Percentiles rank a stretch among this genome's conserved stretches.
These are phyloP conservation scores for Zingel zingel DNA, from an alignment of 2,113 vertebrate genomes.

Conservation along the genomic window DNA sequence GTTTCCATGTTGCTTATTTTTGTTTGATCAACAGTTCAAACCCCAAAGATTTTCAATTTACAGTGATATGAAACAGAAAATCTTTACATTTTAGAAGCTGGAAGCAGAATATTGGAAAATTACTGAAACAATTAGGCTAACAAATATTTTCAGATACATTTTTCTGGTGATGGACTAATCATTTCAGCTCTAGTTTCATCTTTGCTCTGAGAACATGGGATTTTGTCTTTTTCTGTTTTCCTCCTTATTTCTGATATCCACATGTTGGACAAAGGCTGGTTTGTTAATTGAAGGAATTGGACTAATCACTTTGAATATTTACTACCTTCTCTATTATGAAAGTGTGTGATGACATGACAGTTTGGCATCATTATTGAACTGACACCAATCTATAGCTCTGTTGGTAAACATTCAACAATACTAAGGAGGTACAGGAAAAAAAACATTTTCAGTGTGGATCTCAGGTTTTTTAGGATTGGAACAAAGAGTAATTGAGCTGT, in stretches of 20 bases:
- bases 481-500: not conserved
- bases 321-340: not conserved
- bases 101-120: not conserved
- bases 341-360: not conserved
- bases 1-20: not conserved
- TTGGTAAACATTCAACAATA: not conserved
- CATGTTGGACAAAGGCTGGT: slow-evolving; percentile 1
- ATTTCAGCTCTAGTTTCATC: not conserved
- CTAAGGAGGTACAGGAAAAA: not conserved
- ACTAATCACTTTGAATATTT: not conserved
- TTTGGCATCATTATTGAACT: not conserved
- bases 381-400: not conserved
- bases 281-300: slow-evolving; percentile 20
- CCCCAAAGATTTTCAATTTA: not conserved
- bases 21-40: not conserved
- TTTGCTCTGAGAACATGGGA: not conserved
- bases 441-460: not conserved
- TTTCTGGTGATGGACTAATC: not conserved
- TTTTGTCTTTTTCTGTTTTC: not conserved
- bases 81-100: not conserved
- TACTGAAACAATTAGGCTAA: not conserved
- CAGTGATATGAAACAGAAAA: not conserved
- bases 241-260: not conserved
- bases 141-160: not conserved
- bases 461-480: not conserved